A percentile compares a stretch with the other conserved stretches of the same genome.
These are phyloP conservation scores for Prostheceraeus crozeri DNA, from an alignment of 2,888 invertebrate species.

Conservation along the genomic window DNA sequence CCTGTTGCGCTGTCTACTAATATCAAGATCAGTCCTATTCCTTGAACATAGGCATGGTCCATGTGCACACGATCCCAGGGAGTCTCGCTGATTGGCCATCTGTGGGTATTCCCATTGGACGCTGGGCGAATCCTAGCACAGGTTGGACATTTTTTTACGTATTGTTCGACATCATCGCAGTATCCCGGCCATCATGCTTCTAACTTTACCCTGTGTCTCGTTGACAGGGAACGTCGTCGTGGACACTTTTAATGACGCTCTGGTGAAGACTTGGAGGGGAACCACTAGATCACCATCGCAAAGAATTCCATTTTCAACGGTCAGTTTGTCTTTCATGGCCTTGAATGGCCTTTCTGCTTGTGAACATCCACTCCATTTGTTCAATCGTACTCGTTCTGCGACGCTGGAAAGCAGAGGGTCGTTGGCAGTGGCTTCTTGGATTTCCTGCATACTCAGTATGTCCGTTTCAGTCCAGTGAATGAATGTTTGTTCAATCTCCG, in stretches of 20 bases:
- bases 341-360: constrained; percentile 26
- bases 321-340: constrained; percentile 16
- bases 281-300: constrained; percentile 25
- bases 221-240: constrained; percentile 29
- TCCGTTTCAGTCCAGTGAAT: too few species aligned
- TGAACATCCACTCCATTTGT: too few species aligned
- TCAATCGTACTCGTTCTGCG: too few species aligned
- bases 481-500: too few species aligned
- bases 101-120: too few species aligned
- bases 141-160: too few species aligned
- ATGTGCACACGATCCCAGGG: constrained; percentile 28
- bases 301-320: constrained; percentile 27
- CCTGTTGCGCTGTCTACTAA: constrained; percentile 28
- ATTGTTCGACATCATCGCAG: too few species aligned
- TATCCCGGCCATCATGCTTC: constrained; percentile 32
- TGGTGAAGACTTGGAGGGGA: background rate
- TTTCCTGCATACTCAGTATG: too few species aligned
- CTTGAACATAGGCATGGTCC: constrained; percentile 31
- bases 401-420: too few species aligned
- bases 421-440: too few species aligned
- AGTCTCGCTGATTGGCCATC: background rate
- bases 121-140: too few species aligned
- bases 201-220: constrained; percentile 19
- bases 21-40: constrained; percentile 18
- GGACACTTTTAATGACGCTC: constrained; percentile 16